Conservation (phyloP, 1,140 invertebrate genomes). For the Ruditapes philippinarum region DNA sequence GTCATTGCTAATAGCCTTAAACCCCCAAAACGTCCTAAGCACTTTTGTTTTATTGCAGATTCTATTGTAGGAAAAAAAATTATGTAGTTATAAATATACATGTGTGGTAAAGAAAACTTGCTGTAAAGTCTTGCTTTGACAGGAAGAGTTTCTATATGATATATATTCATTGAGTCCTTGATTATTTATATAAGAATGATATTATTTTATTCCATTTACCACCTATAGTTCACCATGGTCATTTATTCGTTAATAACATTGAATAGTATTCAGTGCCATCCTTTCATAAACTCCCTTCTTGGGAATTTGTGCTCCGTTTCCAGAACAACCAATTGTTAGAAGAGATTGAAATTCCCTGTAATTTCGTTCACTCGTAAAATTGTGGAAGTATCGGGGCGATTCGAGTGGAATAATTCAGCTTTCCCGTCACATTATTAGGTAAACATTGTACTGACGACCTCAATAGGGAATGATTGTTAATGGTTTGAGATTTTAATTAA, state of each 20-base stretch:
- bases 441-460: conserved; percentile 15
- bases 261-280: background rate
- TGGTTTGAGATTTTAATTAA: conserved; percentile 41
- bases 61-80: too few relatives aligned
- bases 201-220: background rate
- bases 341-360: conserved; percentile 58
- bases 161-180: background rate
- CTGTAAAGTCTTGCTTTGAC: too few relatives aligned
- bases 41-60: background rate
- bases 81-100: too few relatives aligned
- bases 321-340: conserved; percentile 18
- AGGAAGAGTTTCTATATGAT: too few relatives aligned
- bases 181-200: background rate
- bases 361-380: conserved; percentile 54
- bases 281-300: conserved; percentile 25
- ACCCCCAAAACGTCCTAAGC: background rate
- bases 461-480: conserved; percentile 29
- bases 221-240: background rate
- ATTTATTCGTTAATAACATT: conserved; percentile 22
- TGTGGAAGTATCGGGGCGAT: conserved; percentile 14
- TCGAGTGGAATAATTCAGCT: conserved; percentile 50
- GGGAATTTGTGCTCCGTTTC: conserved; percentile 42
- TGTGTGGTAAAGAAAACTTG: too few relatives aligned
- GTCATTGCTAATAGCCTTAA: conserved; percentile 1
- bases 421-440: conserved; percentile 38